phyloP scores from a whole-genome alignment of 2,888 invertebrate species.

The Fragum sueziense region DNA sequence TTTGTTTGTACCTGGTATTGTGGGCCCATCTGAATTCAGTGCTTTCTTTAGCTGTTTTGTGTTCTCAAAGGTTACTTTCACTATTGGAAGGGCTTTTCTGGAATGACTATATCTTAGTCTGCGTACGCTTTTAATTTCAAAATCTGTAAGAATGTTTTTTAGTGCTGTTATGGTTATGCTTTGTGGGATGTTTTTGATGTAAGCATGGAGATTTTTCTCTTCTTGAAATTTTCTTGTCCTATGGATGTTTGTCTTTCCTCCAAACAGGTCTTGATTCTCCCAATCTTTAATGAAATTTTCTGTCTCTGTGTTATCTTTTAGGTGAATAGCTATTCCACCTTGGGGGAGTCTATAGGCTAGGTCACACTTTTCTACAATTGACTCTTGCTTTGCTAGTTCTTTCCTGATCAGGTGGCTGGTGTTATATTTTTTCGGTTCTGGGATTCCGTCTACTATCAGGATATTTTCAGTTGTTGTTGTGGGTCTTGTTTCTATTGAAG shows the following conservation, averaged over 20 bases:
- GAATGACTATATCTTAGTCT: neutral
- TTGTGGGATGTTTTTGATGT: constrained; percentile 9
- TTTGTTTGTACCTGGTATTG: neutral
- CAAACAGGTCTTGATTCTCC: neutral
- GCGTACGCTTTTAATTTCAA: neutral
- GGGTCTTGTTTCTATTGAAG: neutral
- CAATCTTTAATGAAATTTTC: neutral
- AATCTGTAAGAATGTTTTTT: neutral
- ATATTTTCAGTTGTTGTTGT: neutral
- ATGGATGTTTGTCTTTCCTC: neutral
- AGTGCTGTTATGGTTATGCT: constrained; percentile 1
- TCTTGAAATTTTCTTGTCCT: constrained; percentile 5
- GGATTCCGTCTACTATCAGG: constrained; percentile 3
- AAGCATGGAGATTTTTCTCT: neutral
- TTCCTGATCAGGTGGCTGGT: constrained; percentile 6
- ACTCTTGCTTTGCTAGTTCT: constrained; percentile 4
- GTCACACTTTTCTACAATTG: constrained; percentile 5
- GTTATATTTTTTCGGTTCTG: neutral
- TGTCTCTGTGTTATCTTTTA: neutral
- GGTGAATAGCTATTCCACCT: neutral
- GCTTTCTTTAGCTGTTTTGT: neutral
- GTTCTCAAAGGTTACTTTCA: constrained; percentile 1
- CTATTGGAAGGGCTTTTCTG: too few species aligned
- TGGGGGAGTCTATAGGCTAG: constrained; percentile 3
- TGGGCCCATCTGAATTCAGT: neutral